Base-by-base conservation (phyloP, 2,888 invertebrate species). In the Siphonodentalium dalli region DNA sequence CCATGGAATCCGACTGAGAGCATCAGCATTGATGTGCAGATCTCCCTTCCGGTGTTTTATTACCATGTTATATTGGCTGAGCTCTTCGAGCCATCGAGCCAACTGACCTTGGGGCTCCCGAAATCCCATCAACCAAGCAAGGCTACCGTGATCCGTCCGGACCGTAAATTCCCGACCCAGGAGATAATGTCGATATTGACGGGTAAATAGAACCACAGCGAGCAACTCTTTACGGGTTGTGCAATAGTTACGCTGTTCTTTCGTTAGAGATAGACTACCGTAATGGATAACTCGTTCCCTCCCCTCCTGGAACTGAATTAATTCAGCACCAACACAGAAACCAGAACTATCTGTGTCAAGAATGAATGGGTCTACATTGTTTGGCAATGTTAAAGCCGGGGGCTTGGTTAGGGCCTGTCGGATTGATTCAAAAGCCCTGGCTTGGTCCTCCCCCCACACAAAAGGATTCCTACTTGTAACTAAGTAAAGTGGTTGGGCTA, bases 21-120 rank as follows among this genome's bases (percentile, higher is more conserved):
- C n/a, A n/a, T n/a, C n/a, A n/a, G n/a, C n/a, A n/a, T n/a, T n/a
- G n/a, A 2, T 11, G 35, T 55, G 55, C 13, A 33, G 7, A 8
- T 23, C 18, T 2, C 50, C 55, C 5, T 29, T 8, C 6, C 50
- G 9, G n/a, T 55, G 50, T n/a, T n/a, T n/a, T 9, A 56, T 43
- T 18, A 15, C 6, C 53, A 54, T 43, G 28, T 56, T 39, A 24
- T 42, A 56, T 33, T 51, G 52, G 1, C 29, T 20, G 1, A 55
- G n/a, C 23, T 55, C 50, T 18, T 55, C 55, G 11, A 50, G 18
- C 57, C 50, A 55, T 8, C 49, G 31, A 4, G 52, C 52, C 7
- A 53, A 20, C 24, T 53, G 48, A 3, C 47, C 42, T 2, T 40
- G 13, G 4, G 29, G 27, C 21, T 50, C n/a, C 23, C 46, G 45